Evolutionary conservation across 2,888 invertebrate genomes (phyloP).

Genomic region (Sarcophaga rosellei): DNA sequence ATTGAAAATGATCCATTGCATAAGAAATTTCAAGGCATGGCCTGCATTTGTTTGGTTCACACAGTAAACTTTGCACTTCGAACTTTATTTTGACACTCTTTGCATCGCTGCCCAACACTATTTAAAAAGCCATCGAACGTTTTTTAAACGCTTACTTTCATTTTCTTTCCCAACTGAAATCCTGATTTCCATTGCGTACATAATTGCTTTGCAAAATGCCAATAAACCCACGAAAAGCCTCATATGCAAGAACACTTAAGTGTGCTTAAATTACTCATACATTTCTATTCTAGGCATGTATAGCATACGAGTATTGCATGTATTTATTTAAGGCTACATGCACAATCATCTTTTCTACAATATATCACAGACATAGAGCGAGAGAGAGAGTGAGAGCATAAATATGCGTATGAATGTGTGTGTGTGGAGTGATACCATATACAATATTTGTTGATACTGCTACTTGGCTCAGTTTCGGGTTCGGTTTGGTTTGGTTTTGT

Average conservation of each 20-base stretch:
- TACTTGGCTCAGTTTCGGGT: slow-evolving; percentile 29
- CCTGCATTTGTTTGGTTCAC: no score
- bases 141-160: no score
- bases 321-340: background rate
- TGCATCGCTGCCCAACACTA: no score
- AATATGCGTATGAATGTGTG: background rate
- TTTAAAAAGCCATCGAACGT: no score
- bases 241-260: background rate
- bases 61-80: no score
- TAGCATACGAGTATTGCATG: slow-evolving; percentile 1
- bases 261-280: background rate
- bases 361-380: no score
- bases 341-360: background rate
- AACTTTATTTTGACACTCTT: no score
- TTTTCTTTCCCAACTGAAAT: no score
- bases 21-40: no score
- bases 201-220: background rate
- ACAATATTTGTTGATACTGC: slow-evolving; percentile 47
- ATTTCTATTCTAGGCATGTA: slow-evolving; percentile 40
- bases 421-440: slow-evolving; percentile 27
- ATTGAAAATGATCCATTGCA: no score
- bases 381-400: background rate
- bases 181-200: background rate
- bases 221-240: background rate
- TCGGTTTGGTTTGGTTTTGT: background rate